Evolutionary conservation across 2,888 invertebrate genomes (phyloP).

Genomic region (Drosophila buzzatii): DNA sequence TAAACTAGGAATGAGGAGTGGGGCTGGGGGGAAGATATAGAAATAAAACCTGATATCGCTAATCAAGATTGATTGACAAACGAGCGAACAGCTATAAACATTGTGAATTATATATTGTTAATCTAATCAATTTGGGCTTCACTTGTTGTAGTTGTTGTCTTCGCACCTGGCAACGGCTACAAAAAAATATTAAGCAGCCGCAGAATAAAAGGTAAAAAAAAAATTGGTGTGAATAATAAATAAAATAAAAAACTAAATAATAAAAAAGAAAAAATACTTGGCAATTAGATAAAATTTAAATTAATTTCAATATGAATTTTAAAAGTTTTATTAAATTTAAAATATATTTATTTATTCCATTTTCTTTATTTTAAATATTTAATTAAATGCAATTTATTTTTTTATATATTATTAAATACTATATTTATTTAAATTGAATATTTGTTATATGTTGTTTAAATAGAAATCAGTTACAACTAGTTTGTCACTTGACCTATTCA

Average conservation of each 20-base stretch:
- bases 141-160: conserved; percentile 9
- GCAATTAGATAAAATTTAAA: neutral
- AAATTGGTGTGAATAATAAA: conserved; percentile 9
- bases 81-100: conserved; percentile 24
- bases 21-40: neutral
- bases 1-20: neutral
- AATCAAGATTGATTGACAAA: conserved; percentile 52
- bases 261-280: neutral
- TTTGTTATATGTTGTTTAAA: neutral
- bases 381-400: too few relatives aligned
- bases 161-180: conserved; percentile 39
- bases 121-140: conserved; percentile 50
- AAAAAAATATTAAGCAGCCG: neutral
- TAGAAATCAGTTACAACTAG: neutral
- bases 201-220: neutral
- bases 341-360: neutral
- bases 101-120: conserved; percentile 35
- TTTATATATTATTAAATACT: neutral
- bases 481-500: conserved; percentile 6
- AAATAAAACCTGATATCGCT: conserved; percentile 29
- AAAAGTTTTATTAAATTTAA: neutral
- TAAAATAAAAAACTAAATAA: neutral
- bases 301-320: neutral
- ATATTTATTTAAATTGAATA: neutral
- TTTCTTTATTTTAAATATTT: too few relatives aligned